Conservation (phyloP, 2,888 invertebrate species). For the Lasioglossum malachurum region DNA sequence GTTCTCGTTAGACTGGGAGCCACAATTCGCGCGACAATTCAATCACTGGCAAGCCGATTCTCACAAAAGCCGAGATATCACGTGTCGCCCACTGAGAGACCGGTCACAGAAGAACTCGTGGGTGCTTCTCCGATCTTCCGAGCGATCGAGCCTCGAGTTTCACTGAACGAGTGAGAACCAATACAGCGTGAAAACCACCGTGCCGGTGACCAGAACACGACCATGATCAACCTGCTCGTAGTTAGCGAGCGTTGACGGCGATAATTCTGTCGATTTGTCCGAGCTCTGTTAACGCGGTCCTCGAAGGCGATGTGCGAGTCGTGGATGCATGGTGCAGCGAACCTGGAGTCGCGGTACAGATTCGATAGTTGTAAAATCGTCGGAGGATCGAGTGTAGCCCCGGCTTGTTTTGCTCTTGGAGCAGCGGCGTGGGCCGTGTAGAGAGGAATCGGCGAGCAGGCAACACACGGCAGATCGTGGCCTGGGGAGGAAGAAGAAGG, state of each 20-base stretch:
- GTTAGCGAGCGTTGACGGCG: neutral
- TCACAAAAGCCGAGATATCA: constrained; percentile 8
- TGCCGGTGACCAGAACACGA: neutral
- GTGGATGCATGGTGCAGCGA: neutral
- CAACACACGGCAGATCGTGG: constrained; percentile 17
- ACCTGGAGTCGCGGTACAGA: constrained; percentile 2
- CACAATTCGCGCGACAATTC: neutral
- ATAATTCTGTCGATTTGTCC: neutral
- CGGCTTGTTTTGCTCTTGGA: constrained; percentile 47
- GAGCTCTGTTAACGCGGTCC: neutral
- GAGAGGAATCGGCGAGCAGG: constrained; percentile 52
- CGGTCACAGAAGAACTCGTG: constrained; percentile 4
- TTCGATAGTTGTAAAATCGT: constrained; percentile 53
- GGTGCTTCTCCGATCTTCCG: neutral
- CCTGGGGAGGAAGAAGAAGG: constrained; percentile 38
- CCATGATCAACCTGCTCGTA: neutral
- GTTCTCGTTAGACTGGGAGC: neutral
- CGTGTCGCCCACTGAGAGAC: neutral
- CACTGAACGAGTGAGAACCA: neutral
- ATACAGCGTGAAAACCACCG: neutral
- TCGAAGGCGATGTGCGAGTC: neutral
- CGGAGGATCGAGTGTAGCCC: constrained; percentile 27
- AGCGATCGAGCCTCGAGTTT: neutral
- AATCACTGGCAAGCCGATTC: neutral
- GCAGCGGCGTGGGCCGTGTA: constrained; percentile 55